phyloP scores from a whole-genome alignment of 2,797 vertebrate genomes.

The Telmatherina bonti region DNA sequence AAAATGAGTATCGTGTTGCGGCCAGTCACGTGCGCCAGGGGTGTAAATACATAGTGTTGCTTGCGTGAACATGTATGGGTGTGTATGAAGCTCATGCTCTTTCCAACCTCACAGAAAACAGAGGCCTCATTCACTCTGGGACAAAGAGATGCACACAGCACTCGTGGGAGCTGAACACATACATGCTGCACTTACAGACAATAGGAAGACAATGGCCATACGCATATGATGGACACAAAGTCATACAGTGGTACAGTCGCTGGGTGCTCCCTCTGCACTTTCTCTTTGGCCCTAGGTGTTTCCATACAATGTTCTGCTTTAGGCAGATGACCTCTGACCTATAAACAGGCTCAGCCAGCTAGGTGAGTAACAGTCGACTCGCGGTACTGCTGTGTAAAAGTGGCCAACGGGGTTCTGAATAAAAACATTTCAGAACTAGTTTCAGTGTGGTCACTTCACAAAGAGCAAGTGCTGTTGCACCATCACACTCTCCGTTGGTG shows the following conservation, averaged over 20 bases:
- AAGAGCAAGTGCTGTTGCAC: not conserved
- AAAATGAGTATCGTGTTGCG: constrained; percentile 51
- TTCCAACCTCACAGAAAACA: constrained; percentile 62
- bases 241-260: constrained; percentile 55
- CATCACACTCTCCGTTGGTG: not conserved
- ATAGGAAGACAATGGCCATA: constrained; percentile 56
- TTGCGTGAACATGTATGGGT: constrained; percentile 17
- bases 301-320: constrained; percentile 56
- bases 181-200: constrained; percentile 62
- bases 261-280: constrained; percentile 56
- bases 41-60: constrained; percentile 56
- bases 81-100: constrained; percentile 38
- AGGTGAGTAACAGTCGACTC: constrained; percentile 44
- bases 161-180: constrained; percentile 60
- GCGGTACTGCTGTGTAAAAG: constrained; percentile 49
- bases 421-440: constrained; percentile 5
- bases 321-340: constrained; percentile 59
- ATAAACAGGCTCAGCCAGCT: constrained; percentile 51
- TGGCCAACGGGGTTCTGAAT: constrained; percentile 27
- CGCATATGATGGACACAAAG: constrained; percentile 44
- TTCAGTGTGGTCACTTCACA: not conserved
- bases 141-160: constrained; percentile 73
- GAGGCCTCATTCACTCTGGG: constrained; percentile 72
- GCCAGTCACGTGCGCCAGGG: constrained; percentile 61
- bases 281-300: constrained; percentile 55